Conservation (phyloP, 2,113 vertebrate genomes). For the Andinoacara biseriatus region DNA sequence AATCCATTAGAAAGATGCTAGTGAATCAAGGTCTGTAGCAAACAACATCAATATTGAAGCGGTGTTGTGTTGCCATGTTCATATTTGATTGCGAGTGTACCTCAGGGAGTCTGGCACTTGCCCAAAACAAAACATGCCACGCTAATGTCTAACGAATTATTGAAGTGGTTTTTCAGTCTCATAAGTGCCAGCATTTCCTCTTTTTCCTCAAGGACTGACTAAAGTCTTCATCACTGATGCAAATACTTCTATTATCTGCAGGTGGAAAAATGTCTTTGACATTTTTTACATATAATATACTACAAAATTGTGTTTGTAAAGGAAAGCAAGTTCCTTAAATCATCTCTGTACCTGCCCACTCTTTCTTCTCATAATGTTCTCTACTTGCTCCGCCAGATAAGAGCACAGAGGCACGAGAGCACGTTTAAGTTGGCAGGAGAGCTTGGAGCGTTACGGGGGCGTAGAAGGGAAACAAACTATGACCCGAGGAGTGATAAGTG, state of each 20-base stretch:
- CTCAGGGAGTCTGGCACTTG: conserved; percentile 51
- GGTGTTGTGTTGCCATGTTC: conserved; percentile 36
- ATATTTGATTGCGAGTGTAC: conserved; percentile 49
- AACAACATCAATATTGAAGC: conserved; percentile 53
- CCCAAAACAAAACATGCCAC: conserved; percentile 50
- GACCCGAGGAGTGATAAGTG: not conserved
- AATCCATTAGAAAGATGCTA: conserved; percentile 33
- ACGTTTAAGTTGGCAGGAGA: not conserved
- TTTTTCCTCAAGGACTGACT: conserved; percentile 12
- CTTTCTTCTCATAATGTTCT: not conserved
- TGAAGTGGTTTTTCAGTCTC: conserved; percentile 27
- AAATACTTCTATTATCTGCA: not conserved
- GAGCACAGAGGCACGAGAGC: not conserved
- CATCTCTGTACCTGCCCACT: not conserved
- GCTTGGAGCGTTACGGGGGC: not conserved
- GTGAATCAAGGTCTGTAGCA: conserved; percentile 43
- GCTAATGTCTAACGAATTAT: conserved; percentile 52
- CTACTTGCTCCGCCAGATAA: not conserved
- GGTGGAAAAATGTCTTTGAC: not conserved
- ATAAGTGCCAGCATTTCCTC: not conserved
- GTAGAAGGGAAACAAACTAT: not conserved
- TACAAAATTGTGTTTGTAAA: not conserved
- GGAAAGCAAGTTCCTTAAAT: not conserved
- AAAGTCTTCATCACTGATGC: not conserved
- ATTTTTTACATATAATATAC: not conserved